These are phyloP conservation scores for Himalopsyche japonica DNA, from an alignment of 2,888 invertebrate species.

Conservation along the genomic window DNA sequence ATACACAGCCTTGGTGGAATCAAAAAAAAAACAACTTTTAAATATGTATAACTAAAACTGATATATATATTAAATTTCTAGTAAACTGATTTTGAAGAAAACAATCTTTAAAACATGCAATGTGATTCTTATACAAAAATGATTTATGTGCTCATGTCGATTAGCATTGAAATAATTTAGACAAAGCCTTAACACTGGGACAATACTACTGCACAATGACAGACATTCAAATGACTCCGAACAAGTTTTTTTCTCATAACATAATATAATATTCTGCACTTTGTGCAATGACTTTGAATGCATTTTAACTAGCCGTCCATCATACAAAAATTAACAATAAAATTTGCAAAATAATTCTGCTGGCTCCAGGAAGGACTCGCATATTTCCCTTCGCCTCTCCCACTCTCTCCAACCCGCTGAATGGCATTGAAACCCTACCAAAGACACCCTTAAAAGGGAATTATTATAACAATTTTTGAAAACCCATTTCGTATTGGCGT, in stretches of 20 bases:
- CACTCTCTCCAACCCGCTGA: background rate
- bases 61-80: no score
- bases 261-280: background rate
- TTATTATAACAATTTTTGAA: conserved; percentile 8
- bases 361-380: background rate
- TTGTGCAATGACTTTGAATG: conserved; percentile 6
- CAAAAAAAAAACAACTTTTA: no score
- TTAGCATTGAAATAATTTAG: no score
- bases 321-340: conserved; percentile 30
- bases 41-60: no score
- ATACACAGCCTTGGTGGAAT: no score
- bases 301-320: conserved; percentile 26
- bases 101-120: no score
- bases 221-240: no score
- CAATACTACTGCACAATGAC: no score
- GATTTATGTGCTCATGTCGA: no score
- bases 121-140: no score
- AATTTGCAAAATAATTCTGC: conserved; percentile 10
- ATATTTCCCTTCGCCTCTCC: background rate
- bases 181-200: no score
- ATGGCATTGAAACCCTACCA: background rate
- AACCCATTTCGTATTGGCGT: conserved; percentile 1
- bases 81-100: no score
- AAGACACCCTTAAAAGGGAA: conserved; percentile 1
- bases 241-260: background rate